These are phyloP conservation scores for Maconellicoccus hirsutus DNA, from an alignment of 1,140 invertebrate genomes.

Conservation along the genomic window DNA sequence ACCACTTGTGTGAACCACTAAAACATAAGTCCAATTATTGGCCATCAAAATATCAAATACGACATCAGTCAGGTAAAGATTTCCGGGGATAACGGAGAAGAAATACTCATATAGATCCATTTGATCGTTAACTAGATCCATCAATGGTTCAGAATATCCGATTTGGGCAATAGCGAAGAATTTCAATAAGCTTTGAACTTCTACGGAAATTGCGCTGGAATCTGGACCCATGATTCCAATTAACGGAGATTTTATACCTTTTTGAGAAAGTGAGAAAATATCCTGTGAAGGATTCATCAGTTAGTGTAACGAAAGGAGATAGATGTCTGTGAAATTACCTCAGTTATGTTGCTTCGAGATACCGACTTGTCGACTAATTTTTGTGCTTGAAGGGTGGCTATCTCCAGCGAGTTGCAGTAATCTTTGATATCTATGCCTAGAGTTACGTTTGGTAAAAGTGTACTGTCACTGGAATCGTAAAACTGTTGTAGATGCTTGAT, in stretches of 20 bases:
- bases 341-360: background rate
- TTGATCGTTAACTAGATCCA: background rate
- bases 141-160: background rate
- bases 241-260: background rate
- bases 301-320: no score
- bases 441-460: background rate
- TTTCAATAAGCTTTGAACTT: background rate
- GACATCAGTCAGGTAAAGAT: background rate
- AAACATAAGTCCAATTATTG: background rate
- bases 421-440: background rate
- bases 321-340: background rate
- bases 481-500: no score
- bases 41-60: background rate
- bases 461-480: no score
- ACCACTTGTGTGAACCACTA: background rate
- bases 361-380: constrained; percentile 1
- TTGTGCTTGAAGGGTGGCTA: background rate
- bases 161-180: background rate
- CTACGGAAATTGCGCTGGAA: background rate
- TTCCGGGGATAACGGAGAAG: background rate
- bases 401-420: background rate
- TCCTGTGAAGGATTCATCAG: no score
- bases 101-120: background rate
- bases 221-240: background rate
- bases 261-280: background rate